phyloP scores from a whole-genome alignment of 1,140 invertebrate genomes.

The Heliothis subflexa region DNA sequence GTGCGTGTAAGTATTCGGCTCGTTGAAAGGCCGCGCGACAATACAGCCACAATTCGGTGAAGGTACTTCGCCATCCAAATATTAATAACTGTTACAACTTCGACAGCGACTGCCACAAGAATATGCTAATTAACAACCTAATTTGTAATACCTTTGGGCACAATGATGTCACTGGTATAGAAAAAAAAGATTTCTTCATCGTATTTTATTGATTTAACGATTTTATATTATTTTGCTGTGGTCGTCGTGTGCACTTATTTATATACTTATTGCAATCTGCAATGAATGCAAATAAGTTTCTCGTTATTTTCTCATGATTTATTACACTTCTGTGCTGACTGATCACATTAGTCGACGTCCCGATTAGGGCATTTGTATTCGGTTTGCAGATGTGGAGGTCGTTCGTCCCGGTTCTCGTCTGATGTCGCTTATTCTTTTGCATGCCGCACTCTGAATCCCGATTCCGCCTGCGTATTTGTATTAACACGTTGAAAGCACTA shows the following conservation, averaged over 20 bases:
- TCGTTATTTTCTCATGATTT: constrained; percentile 57
- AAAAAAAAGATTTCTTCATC: constrained; percentile 55
- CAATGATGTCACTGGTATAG: constrained; percentile 50
- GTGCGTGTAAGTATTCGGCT: constrained; percentile 78
- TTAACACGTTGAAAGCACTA: constrained; percentile 76
- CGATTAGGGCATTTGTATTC: constrained; percentile 80
- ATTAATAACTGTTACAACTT: constrained; percentile 48
- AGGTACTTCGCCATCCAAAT: constrained; percentile 51
- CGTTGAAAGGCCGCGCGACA: constrained; percentile 54
- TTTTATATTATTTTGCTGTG: constrained; percentile 36
- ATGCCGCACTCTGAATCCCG: constrained; percentile 68
- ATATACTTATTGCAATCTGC: constrained; percentile 49
- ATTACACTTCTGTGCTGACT: constrained; percentile 54
- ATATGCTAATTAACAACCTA: constrained; percentile 49
- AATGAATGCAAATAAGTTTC: constrained; percentile 52
- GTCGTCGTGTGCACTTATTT: constrained; percentile 42
- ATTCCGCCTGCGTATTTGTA: constrained; percentile 74
- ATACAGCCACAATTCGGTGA: constrained; percentile 50
- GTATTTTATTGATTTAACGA: constrained; percentile 45
- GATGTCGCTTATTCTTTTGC: constrained; percentile 75
- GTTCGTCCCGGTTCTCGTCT: constrained; percentile 83
- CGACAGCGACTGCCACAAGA: constrained; percentile 27
- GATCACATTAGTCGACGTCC: constrained; percentile 57
- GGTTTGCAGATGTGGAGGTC: constrained; percentile 75
- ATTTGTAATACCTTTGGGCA: constrained; percentile 44